Evolutionary conservation across 2,797 vertebrate genomes (phyloP), one percentile per base, ranked within the genome.

Genomic region (Melanotaenia nigrans): DNA sequence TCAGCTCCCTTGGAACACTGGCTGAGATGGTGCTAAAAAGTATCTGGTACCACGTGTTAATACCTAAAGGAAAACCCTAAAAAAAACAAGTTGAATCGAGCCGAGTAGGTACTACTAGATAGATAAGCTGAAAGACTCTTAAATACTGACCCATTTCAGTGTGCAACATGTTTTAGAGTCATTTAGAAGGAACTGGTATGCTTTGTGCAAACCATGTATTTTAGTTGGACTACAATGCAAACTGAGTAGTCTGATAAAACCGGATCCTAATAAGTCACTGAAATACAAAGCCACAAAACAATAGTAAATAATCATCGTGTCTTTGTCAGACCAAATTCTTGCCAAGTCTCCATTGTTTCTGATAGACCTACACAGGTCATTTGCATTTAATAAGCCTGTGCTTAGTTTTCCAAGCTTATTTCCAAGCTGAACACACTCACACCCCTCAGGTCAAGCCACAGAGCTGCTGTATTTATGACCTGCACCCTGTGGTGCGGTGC

Each of bases 381-480:
- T 74, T 75, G 28, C 62, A 79, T 78, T 78, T 70, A 57, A 69
- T 38, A 59, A 82, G 66, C 28, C 71, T 24, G 8, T n/a, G 60
- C 36, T 71, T 13, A 59, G 57, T 22, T 61, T n/a, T 60, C 33
- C 33, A 32, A n/a, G 45, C 45, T 16, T 49, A 40, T 54, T 63
- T 56, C 67, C 53, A 2, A 22, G 24, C 63, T 55, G 36, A 64
- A 68, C 65, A 67, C 76, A 81, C 65, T 65, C 32, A 47, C 51
- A 38, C 20, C 5, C 33, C 67, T 59, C 42, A 11, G 14, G 49
- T 49, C 22, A 57, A 68, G 30, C 47, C 22, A 3, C 5, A 12
- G 25, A 42, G 70, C 77, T 61, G 61, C 51, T 64, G 57, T 75
- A 64, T 80, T 85, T 80, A 75, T 55, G 64, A 68, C 61, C 62